These are phyloP conservation scores for Xiphophorus hellerii DNA, from an alignment of 2,113 vertebrate species.

Conservation along the genomic window DNA sequence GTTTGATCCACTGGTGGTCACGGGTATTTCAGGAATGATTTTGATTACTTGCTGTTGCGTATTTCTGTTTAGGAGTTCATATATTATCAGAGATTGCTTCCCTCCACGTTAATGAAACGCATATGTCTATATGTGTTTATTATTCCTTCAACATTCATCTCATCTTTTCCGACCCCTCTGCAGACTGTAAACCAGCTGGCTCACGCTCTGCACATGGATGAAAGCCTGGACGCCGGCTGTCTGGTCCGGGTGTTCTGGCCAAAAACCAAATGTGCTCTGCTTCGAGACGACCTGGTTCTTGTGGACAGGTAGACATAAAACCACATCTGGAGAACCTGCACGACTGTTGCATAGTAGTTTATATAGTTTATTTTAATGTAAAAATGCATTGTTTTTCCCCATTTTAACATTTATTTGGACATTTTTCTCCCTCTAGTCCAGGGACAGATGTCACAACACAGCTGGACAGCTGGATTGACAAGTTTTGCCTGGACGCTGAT, in stretches of 20 bases:
- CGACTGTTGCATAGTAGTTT: background rate
- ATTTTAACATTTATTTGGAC: background rate
- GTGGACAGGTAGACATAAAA: conserved; percentile 89
- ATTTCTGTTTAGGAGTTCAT: background rate
- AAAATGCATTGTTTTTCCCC: background rate
- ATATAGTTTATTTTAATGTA: background rate
- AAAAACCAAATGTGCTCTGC: conserved; percentile 96
- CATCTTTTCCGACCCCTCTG: conserved; percentile 19
- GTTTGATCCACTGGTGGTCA: background rate
- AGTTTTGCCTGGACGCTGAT: conserved; percentile 96
- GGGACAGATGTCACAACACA: conserved; percentile 96
- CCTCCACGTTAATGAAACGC: background rate
- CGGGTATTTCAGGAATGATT: background rate
- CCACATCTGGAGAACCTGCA: background rate
- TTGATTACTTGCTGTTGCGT: too few relatives aligned
- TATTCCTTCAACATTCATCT: background rate
- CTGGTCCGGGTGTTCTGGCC: conserved; percentile 98
- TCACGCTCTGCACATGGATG: conserved; percentile 96
- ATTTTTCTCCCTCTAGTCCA: conserved; percentile 78
- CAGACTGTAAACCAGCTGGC: conserved; percentile 98
- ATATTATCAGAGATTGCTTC: background rate
- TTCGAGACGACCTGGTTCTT: conserved; percentile 96
- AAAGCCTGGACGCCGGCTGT: conserved; percentile 93
- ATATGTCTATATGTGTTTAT: background rate
- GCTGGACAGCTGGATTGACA: conserved; percentile 98